Evolutionary conservation across 2,888 invertebrate species (phyloP).

Genomic region (Eristalis intricaria): DNA sequence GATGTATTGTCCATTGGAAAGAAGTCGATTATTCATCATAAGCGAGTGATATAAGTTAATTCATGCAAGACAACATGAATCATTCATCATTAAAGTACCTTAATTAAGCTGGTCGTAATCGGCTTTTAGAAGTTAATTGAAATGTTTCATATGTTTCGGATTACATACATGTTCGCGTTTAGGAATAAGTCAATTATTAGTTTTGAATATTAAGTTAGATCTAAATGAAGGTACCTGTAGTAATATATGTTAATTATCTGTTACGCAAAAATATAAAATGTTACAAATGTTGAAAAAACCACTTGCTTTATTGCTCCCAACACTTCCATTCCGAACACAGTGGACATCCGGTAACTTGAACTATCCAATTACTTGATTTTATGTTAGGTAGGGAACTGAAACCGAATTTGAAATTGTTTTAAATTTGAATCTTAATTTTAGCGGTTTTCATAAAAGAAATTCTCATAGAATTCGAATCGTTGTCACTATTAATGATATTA

Average conservation of each 20-base stretch:
- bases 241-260: neutral
- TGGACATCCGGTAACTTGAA: too few relatives aligned
- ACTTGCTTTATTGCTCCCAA: neutral
- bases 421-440: too few relatives aligned
- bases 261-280: neutral
- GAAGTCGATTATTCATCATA: slow-evolving; percentile 74
- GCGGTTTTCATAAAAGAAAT: too few relatives aligned
- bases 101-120: neutral
- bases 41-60: neutral
- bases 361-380: too few relatives aligned
- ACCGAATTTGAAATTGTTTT: too few relatives aligned
- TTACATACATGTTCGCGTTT: neutral
- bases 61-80: neutral
- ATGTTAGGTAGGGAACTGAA: too few relatives aligned
- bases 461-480: too few relatives aligned
- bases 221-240: slow-evolving; percentile 26
- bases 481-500: too few relatives aligned
- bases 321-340: too few relatives aligned
- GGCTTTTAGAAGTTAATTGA: neutral
- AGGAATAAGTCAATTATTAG: slow-evolving; percentile 20
- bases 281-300: neutral
- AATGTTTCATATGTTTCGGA: neutral
- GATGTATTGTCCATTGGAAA: slow-evolving; percentile 91
- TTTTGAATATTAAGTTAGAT: slow-evolving; percentile 9
- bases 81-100: neutral